Evolutionary conservation across 2,113 vertebrate species (phyloP).

Genomic region (Sinocyclocheilus anophthalmus): DNA sequence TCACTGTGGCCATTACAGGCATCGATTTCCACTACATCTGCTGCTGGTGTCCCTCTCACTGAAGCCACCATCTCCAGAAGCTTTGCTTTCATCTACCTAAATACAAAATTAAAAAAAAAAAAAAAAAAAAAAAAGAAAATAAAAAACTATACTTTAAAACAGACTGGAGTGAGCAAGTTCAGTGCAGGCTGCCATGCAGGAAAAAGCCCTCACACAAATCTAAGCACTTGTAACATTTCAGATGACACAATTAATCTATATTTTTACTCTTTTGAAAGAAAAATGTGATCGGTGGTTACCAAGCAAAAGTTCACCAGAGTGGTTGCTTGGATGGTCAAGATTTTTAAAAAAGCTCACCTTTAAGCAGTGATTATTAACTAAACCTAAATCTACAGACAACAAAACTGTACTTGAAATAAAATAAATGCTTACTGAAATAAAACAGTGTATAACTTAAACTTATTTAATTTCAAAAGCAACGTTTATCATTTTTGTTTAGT

Average conservation of each 20-base stretch:
- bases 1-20: conserved; percentile 48
- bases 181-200: background rate
- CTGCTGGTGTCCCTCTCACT: conserved; percentile 19
- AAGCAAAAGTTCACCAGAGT: background rate
- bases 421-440: no score
- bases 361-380: background rate
- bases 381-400: no score
- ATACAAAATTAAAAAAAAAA: no score
- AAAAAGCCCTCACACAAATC: background rate
- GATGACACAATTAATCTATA: background rate
- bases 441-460: no score
- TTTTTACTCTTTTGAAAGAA: background rate
- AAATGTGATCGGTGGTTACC: no score
- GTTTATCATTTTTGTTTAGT: no score
- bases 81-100: conserved; percentile 19
- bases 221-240: background rate
- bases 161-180: background rate
- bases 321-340: background rate
- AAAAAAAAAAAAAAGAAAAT: no score
- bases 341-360: no score
- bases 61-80: conserved; percentile 27
- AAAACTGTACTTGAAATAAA: no score
- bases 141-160: conserved; percentile 4
- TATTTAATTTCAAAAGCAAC: background rate
- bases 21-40: conserved; percentile 56